Base-by-base conservation (phyloP, 37 sponge, comb jelly and placozoan genomes). In the Agelas oroides region DNA sequence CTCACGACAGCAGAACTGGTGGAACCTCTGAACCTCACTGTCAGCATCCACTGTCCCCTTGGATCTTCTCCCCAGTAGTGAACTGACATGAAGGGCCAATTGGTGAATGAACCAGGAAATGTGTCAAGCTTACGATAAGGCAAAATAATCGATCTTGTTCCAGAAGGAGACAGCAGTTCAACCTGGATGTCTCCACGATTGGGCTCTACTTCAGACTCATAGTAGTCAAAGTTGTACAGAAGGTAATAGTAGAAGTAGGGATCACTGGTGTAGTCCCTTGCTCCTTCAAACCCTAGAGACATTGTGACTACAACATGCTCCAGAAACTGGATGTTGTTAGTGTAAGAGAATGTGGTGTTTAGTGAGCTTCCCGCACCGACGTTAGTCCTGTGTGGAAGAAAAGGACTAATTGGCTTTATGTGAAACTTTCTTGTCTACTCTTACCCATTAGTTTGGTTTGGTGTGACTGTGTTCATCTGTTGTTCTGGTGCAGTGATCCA, bases 401-500 rank as follows among this genome's bases (percentile, higher is more conserved):
- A 46, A 46, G 46, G 3, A 46, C 46, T n/a, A 46, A 8, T 46
- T 8, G 8, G 46, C 8, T 8, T 46, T 8, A 12, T 8, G 8
- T 46, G 3, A 46, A 46, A 46, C 6, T 46, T 46, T n/a, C n/a
- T n/a, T 15, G 18, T 56, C 18, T 15, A 19, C 17, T 2, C 25
- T 61, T 34, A 32, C 32, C 8, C 68, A 16, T 3, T 67, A 16
- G 68, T 67, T 23, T 54, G 20, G 1, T 2, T 8, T 1, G 21
- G 33, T 17, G 8, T 6, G 17, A 57, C 13, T 24, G 33, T 55
- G 14, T 3, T 5, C 6, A 31, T 62, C 0, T 55, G 15, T 30
- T 79, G 80, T 21, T 66, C 71, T 11, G 90, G 94, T 2, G 96
- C 97, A 53, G 83, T 84, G 39, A 78, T 86, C 99, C 99, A 99